Percentiles rank a stretch among this genome's conserved stretches.
Conservation (phyloP, 1,140 invertebrate genomes). For the Mamestra configurata region DNA sequence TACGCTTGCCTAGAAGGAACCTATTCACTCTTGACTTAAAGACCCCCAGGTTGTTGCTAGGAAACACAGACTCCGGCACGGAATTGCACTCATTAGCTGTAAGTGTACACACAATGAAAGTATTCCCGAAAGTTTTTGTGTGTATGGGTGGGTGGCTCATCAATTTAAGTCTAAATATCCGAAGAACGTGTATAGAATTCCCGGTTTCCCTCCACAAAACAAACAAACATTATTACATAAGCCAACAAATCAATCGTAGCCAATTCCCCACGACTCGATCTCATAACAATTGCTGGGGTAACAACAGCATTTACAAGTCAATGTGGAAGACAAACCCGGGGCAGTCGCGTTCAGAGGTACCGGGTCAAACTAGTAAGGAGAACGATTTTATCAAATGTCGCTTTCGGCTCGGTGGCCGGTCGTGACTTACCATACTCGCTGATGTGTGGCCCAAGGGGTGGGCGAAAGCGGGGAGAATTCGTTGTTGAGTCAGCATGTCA, state of each 20-base stretch:
- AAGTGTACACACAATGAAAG: too few relatives aligned
- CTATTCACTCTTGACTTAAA: too few relatives aligned
- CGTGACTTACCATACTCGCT: slow-evolving; percentile 85
- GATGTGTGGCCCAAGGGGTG: slow-evolving; percentile 45
- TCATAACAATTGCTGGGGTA: slow-evolving; percentile 1
- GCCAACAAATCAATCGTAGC: background rate
- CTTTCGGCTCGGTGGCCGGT: slow-evolving; percentile 83
- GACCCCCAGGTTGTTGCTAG: too few relatives aligned
- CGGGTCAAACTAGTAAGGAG: slow-evolving; percentile 79
- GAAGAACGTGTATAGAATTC: too few relatives aligned
- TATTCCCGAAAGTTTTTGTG: too few relatives aligned
- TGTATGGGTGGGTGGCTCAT: too few relatives aligned
- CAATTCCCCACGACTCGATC: background rate
- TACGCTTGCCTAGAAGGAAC: too few relatives aligned
- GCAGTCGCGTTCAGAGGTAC: slow-evolving; percentile 72
- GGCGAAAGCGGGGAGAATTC: slow-evolving; percentile 20
- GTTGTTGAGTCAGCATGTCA: background rate
- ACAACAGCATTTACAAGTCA: slow-evolving; percentile 58
- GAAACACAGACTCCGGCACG: too few relatives aligned
- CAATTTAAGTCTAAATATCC: too few relatives aligned
- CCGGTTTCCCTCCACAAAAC: background rate
- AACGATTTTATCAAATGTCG: slow-evolving; percentile 85
- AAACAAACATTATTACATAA: slow-evolving; percentile 4
- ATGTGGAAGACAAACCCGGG: slow-evolving; percentile 64
- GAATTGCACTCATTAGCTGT: too few relatives aligned